Base-by-base conservation (phyloP, 2,113 vertebrate species). In the Ptilonorhynchus violaceus region DNA sequence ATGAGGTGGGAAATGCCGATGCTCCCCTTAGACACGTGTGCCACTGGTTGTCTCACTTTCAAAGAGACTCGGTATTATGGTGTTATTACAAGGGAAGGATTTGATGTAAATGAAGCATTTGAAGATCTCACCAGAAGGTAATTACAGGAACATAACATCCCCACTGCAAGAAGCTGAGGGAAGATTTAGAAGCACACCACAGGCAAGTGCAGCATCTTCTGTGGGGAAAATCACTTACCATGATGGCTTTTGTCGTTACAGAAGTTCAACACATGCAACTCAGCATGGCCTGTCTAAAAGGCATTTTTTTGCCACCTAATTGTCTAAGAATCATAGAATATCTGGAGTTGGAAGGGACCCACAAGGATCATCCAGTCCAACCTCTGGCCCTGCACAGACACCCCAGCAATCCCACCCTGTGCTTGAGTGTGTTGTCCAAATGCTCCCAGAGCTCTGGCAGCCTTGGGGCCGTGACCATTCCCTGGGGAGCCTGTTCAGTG, bases 381-480 rank as follows among this genome's bases (percentile, higher is more conserved):
- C 2, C 3, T 9, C 21, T 42, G 63, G 2, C 14, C 12, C 47
- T 16, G 63, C 30, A 47, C n/a, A 62, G 21, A 63, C 22, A 6
- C 18, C 39, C n/a, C 63, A 62, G 8, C n/a, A 49, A 35, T 3
- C 35, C n/a, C 41, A 55, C 17, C 39, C 17, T 49, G n/a, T 5
- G 8, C 39, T 15, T 35, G 6, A 2, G 6, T 66, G 4, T 0
- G 0, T 0, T 25, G 3, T 37, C 63, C 70, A 49, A 83, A 42
- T 2, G 0, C 25, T 55, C 20, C 47, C 49, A 17, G 30, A 47
- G n/a, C 70, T 60, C 20, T 60, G 78, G n/a, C 39, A 75, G 69
- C 20, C 20, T 53, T 0, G 0, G 53, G 16, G 28, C 69, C 0
- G 11, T 35, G 63, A 5, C 47, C 30, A 47, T 60, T 35, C 55